Base-by-base conservation (phyloP, 1,140 invertebrate genomes). In the Scaptomyza pallida region DNA sequence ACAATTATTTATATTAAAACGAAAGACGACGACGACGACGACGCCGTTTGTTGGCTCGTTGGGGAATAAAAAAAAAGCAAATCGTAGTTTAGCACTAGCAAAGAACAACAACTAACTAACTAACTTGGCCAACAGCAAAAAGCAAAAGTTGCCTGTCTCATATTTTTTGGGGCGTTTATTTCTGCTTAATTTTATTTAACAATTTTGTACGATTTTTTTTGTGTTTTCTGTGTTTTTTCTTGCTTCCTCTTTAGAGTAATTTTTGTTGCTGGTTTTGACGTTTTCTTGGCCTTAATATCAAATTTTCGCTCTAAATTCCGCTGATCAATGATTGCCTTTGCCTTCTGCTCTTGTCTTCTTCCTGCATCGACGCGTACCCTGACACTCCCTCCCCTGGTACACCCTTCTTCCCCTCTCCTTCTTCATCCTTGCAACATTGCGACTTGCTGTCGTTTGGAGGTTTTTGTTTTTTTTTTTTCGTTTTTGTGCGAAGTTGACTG, bases 261-360 rank as follows among this genome's bases (percentile, higher is more conserved):
- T 81, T 82, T 37, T 55, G 60, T 43, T 69, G 30, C 73, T 19
- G 5, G 12, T 43, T 69, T 26, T 56, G 47, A 68, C 30, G 51
- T 50, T 44, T 44, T 69, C 71, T 63, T 86, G 82, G 82, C 81
- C 81, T 85, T 85, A 85, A 85, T 85, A 85, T 85, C 73, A 85
- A 85, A 86, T 86, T 86, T 85, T 85, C 81, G 83, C 78, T 88
- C 82, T 88, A 88, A 88, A 88, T 88, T 88, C 82, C 83, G 56
- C 75, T 88, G 82, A 88, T 88, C 82, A 88, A 89, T 88, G 83
- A 88, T 88, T 88, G 82, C 82, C 82, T 88, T 77, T 78, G 67
- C 67, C 72, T 23, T 72, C 41, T 88, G 82, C 82, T 78, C 81
- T 77, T 75, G 62, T 63, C 72, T 19, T 72, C 41, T 60, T 63